Evolutionary conservation across 2,113 vertebrate species (phyloP), one percentile per base, ranked within the genome.

Genomic region (Gobiocypris rarus): DNA sequence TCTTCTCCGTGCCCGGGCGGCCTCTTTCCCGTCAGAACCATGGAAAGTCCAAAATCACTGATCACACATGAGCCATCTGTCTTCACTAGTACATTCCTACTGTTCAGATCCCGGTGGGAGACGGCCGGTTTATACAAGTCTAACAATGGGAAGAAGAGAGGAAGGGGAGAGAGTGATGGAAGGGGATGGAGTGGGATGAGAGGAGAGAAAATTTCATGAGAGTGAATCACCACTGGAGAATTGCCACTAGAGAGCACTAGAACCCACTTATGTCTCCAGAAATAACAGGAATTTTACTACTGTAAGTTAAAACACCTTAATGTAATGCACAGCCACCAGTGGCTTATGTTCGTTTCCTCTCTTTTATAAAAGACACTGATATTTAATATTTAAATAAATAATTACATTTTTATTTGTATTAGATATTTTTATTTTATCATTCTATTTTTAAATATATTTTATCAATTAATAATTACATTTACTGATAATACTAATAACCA

Each of bases 91-190:
- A 98, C 95, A 13, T 99, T 99, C 89, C 97, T 95, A 92, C 97
- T 98, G 91, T 97, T 97, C 91, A 99, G 90, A 89, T 99, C 98
- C 84, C 98, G 95, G 89, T 99, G 98, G 54, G 97, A 97, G 89
- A 99, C 95, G 0, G 97, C 96, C 31, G 97, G 96, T 90, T 99
- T 99, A 87, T 98, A 98, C 90, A 95, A 91, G 83, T 97, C 98
- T 99, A 84, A 90, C 45, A 67, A 67, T 15, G 19, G 75, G 65
- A 58, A 65, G 28, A 82, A 83, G 86, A 84, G 87, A 87, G 85
- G 83, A 83, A 74, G n/a, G 58, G 19, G 7, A 65, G 34, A 56
- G 31, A 50, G 50, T 85, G 86, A 78, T 31, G 28, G 38, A 83
- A 76, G 80, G 10, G 77, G 45, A 84, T 28, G 61, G 76, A 17